These are phyloP conservation scores for Enoplosus armatus DNA, from an alignment of 2,797 vertebrate species.

Conservation along the genomic window DNA sequence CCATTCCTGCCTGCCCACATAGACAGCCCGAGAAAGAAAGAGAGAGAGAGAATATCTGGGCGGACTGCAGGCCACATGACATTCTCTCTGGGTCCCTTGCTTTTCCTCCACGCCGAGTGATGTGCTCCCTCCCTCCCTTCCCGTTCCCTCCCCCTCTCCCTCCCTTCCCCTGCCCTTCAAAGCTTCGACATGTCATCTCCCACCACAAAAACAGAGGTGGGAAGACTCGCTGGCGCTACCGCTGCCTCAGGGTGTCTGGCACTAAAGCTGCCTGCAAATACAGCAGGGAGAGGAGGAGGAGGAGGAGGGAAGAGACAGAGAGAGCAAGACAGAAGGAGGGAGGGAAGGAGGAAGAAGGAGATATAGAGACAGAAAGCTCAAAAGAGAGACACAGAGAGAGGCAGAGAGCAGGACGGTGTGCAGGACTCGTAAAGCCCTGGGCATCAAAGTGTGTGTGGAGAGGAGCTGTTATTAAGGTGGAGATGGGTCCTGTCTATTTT, in stretches of 20 bases:
- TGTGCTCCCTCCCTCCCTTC: conserved; percentile 79
- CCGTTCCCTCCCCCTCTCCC: conserved; percentile 76
- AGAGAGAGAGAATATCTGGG: conserved; percentile 78
- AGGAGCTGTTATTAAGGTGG: conserved; percentile 81
- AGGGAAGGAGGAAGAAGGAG: conserved; percentile 57
- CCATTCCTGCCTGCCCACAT: conserved; percentile 88
- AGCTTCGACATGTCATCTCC: conserved; percentile 91
- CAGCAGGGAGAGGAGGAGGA: conserved; percentile 82
- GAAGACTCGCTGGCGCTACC: conserved; percentile 91
- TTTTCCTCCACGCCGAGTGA: conserved; percentile 79
- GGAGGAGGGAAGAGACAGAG: conserved; percentile 67
- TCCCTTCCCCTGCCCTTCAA: conserved; percentile 88
- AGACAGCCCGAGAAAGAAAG: conserved; percentile 78
- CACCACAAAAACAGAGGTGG: conserved; percentile 93
- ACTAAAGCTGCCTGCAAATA: conserved; percentile 90
- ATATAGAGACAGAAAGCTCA: conserved; percentile 62
- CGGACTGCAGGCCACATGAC: conserved; percentile 88
- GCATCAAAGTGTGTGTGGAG: conserved; percentile 75
- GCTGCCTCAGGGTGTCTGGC: conserved; percentile 92
- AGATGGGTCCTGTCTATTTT: conserved; percentile 67
- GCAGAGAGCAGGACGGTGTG: conserved; percentile 46
- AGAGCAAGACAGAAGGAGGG: conserved; percentile 63
- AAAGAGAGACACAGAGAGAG: conserved; percentile 54
- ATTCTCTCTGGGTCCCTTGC: conserved; percentile 81
- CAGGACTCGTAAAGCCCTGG: conserved; percentile 70